Conservation (phyloP, 2,113 vertebrate genomes). For the Hippocampus comes region DNA sequence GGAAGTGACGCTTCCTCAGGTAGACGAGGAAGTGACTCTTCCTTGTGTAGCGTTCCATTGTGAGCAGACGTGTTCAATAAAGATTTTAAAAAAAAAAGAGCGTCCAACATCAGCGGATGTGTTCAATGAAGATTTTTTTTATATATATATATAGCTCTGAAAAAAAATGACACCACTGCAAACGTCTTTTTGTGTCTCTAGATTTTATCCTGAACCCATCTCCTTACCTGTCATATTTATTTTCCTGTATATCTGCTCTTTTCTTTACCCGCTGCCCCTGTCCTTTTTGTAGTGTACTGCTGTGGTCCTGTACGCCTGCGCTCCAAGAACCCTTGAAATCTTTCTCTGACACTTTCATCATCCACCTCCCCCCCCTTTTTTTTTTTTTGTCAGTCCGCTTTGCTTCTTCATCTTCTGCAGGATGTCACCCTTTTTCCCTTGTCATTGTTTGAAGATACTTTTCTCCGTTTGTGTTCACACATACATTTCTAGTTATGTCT, state of each 20-base stretch:
- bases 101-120: too few relatives aligned
- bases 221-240: neutral
- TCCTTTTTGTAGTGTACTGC: conserved; percentile 85
- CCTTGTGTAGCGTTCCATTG: too few relatives aligned
- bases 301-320: conserved; percentile 87
- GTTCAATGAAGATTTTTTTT: too few relatives aligned
- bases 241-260: conserved; percentile 39
- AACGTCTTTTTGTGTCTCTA: neutral
- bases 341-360: conserved; percentile 31
- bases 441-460: conserved; percentile 4
- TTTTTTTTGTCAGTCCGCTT: conserved; percentile 23
- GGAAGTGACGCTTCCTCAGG: too few relatives aligned
- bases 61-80: too few relatives aligned
- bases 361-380: neutral
- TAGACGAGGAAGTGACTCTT: too few relatives aligned
- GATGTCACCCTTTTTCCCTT: neutral
- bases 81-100: too few relatives aligned
- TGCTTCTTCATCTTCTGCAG: neutral
- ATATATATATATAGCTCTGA: neutral
- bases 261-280: conserved; percentile 23
- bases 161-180: too few relatives aligned
- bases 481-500: neutral
- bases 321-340: conserved; percentile 77
- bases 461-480: conserved; percentile 6
- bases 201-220: conserved; percentile 5